Conservation (phyloP, 2,888 invertebrate species). For the Teinopalpus imperialis region DNA sequence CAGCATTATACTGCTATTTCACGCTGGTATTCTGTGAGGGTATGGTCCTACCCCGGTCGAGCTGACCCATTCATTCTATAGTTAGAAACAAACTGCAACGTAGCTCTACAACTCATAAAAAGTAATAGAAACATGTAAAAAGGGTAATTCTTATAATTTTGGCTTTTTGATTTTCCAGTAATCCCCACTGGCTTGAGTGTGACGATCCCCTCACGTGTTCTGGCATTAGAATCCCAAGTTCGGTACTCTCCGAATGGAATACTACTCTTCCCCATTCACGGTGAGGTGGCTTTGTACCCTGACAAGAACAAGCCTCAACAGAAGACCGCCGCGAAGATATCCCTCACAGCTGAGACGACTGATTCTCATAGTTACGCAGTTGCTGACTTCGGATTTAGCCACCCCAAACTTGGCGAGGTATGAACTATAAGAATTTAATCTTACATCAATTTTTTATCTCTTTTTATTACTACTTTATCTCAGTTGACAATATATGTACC, state of each 20-base stretch:
- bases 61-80: no score
- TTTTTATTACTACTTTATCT: no score
- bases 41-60: no score
- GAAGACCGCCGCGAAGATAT: constrained; percentile 82
- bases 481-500: no score
- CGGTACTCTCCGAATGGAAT: constrained; percentile 63
- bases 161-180: constrained; percentile 48
- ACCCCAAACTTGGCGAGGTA: constrained; percentile 85
- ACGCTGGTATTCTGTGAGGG: no score
- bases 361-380: constrained; percentile 73
- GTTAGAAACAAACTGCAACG: no score
- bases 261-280: constrained; percentile 82
- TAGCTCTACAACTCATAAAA: no score
- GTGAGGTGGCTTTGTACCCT: constrained; percentile 84
- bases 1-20: no score
- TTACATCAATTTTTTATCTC: no score
- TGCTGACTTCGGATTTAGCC: constrained; percentile 84
- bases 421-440: no score
- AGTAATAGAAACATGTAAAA: no score
- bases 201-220: constrained; percentile 85
- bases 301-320: constrained; percentile 88
- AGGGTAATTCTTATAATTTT: no score
- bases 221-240: constrained; percentile 83
- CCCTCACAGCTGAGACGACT: constrained; percentile 73
- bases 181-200: constrained; percentile 79